Base-by-base conservation (phyloP, 1,140 invertebrate genomes). In the Neodiprion fabricii region DNA sequence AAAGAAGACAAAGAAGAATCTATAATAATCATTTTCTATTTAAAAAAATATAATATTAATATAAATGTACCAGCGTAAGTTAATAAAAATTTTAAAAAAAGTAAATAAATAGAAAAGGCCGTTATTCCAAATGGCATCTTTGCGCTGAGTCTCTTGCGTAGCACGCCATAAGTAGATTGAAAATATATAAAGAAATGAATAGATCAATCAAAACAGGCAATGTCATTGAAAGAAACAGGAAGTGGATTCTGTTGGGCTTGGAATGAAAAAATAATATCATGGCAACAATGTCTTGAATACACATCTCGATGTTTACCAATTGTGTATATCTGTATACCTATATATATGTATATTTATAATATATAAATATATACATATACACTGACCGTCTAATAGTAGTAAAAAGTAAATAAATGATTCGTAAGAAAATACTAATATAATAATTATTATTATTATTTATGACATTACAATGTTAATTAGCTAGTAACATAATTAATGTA, bases 221-320 rank as follows among this genome's bases (percentile, higher is more conserved):
- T 14, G 48, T 74, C 61, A 77, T 79, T 78, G 73, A 77, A 79
- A 77, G 77, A 80, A 76, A 73, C 74, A 78, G 79, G 79, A 78
- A 78, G 77, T 80, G 49, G 78, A 76, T 73, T 76, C 77, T 72
- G 78, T 75, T 72, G 28, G 67, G 72, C 74, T 74, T 72, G 73
- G 68, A 80, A 79, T 40, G 28, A 40, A 5, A 40, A 40, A 40
- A 40, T 40, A 40, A 40, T 40, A 40, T 40, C 28, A 40, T 5
- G 28, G 28, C 28, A 40, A 40, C 28, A 40, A 40, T 40, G 67
- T 61, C 77, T 71, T 73, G 67, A 47, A 75, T 70, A 76, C 74
- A 75, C n/a, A 40, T 76, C 70, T 73, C 74, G 74, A 74, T 73
- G 72, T 75, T 69, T 79, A 75, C 72, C 77, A 71, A 76, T 77